phyloP scores from a whole-genome alignment of 1,140 invertebrate genomes.

The Procambarus virginalis region DNA sequence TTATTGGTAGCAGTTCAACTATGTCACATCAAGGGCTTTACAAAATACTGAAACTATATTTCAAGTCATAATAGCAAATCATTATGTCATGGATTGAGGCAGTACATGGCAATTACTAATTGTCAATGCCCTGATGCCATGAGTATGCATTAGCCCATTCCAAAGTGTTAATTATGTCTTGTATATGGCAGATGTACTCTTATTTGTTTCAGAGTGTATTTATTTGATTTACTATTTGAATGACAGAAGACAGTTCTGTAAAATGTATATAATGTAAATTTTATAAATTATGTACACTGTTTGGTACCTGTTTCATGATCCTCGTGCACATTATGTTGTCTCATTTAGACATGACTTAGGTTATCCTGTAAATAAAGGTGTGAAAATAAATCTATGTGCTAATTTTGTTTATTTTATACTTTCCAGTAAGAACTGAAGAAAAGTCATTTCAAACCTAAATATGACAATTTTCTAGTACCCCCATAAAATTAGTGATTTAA shows the following conservation, averaged over 20 bases:
- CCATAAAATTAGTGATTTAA: too few species aligned
- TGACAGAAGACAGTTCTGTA: conserved; percentile 39
- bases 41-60: conserved; percentile 42
- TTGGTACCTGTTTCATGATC: conserved; percentile 67
- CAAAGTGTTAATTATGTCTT: conserved; percentile 49
- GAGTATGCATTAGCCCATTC: conserved; percentile 57
- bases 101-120: conserved; percentile 5
- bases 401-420: neutral
- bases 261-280: conserved; percentile 66
- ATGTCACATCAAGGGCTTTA: conserved; percentile 65
- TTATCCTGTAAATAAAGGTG: conserved; percentile 65
- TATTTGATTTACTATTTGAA: conserved; percentile 62
- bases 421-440: too few species aligned
- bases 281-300: conserved; percentile 65
- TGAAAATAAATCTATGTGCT: conserved; percentile 66
- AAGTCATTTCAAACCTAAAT: too few species aligned
- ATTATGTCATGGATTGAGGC: neutral
- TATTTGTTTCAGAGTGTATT: conserved; percentile 64
- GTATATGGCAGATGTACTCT: conserved; percentile 60
- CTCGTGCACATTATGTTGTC: conserved; percentile 58
- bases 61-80: conserved; percentile 24
- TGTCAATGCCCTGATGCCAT: conserved; percentile 6
- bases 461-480: too few species aligned
- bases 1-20: conserved; percentile 62
- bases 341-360: conserved; percentile 58